Conservation (phyloP, 2,888 invertebrate genomes). For the Acrobasis consociella region DNA sequence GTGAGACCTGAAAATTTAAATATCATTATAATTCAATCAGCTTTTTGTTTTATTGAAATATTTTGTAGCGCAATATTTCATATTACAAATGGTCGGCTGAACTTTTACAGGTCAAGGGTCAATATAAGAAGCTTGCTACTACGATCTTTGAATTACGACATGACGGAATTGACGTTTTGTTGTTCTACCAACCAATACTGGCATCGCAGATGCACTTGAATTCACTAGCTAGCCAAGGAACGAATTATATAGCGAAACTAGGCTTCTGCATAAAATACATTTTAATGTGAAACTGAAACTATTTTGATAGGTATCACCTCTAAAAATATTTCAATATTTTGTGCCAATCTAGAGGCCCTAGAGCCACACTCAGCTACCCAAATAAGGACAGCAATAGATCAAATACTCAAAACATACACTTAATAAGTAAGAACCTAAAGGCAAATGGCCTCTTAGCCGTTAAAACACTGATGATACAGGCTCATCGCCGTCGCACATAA, state of each 20-base stretch:
- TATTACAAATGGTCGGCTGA: slow-evolving; percentile 2
- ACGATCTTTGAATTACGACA: slow-evolving; percentile 9
- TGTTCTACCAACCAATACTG: background rate
- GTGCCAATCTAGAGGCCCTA: background rate
- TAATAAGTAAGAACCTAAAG: slow-evolving; percentile 29
- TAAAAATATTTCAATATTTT: background rate
- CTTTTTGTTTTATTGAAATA: slow-evolving; percentile 9
- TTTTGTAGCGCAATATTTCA: background rate
- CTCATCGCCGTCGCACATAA: slow-evolving; percentile 64
- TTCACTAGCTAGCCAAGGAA: too few species aligned
- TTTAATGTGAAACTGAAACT: too few species aligned
- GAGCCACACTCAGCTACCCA: background rate
- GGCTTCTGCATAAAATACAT: too few species aligned
- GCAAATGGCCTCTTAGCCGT: slow-evolving; percentile 55
- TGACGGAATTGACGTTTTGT: slow-evolving; percentile 8
- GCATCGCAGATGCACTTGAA: background rate
- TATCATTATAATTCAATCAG: slow-evolving; percentile 22
- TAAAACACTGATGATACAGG: slow-evolving; percentile 62
- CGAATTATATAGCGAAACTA: too few species aligned
- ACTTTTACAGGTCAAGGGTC: slow-evolving; percentile 9
- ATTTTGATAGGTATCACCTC: too few species aligned
- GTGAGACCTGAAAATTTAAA: slow-evolving; percentile 34
- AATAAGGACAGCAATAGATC: too few species aligned
- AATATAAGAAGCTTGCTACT: slow-evolving; percentile 4
- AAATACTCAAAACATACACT: too few species aligned